Conservation (phyloP, 2,888 invertebrate genomes). For the Uloborus plumipes region DNA sequence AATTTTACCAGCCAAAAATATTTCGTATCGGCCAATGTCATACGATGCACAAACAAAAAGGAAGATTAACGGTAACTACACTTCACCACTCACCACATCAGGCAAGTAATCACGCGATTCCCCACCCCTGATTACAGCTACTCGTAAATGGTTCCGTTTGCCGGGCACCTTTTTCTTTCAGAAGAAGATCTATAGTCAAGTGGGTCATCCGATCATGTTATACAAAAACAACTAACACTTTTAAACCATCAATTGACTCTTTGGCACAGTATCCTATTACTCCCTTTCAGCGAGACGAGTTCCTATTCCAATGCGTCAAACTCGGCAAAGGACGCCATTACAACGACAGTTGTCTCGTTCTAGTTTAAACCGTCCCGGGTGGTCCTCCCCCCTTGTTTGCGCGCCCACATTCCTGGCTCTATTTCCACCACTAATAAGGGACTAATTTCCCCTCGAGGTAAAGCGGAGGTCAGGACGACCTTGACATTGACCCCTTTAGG, state of each 20-base stretch:
- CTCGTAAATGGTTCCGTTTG: neutral
- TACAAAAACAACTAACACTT: constrained; percentile 1
- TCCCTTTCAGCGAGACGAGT: no score
- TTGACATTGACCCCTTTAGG: constrained; percentile 36
- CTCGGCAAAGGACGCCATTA: neutral
- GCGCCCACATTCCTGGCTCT: constrained; percentile 18
- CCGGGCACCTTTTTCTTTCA: neutral
- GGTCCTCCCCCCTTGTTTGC: constrained; percentile 30
- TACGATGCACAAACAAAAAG: no score
- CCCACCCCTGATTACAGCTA: no score
- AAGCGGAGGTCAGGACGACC: constrained; percentile 26
- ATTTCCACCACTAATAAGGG: constrained; percentile 11
- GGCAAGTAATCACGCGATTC: no score
- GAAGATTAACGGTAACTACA: no score
- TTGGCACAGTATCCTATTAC: neutral
- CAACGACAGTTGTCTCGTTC: neutral
- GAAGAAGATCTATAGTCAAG: neutral
- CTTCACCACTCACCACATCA: no score
- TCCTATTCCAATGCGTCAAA: no score
- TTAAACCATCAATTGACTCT: neutral
- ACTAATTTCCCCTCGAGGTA: constrained; percentile 7
- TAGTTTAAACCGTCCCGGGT: constrained; percentile 31
- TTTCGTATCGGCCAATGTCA: no score
- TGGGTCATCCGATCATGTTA: neutral
- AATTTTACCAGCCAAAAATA: no score